A percentile compares a stretch with the other conserved stretches of the same genome.
phyloP scores from a whole-genome alignment of 2,888 invertebrate species.

The Eudemis profundana region DNA sequence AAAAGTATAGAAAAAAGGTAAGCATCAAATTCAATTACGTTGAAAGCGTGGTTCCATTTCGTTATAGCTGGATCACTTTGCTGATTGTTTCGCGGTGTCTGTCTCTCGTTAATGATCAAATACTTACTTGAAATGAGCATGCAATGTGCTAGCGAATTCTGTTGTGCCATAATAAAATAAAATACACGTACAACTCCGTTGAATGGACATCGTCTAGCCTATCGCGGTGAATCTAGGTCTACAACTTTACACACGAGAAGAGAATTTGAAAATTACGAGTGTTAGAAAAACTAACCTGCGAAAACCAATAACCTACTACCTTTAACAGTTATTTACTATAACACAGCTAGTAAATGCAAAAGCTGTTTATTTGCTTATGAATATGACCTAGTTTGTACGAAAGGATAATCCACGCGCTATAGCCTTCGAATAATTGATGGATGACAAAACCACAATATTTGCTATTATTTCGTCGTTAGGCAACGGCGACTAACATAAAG shows the following conservation, averaged over 20 bases:
- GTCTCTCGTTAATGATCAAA: slow-evolving; percentile 20
- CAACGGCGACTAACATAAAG: slow-evolving; percentile 25
- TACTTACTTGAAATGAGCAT: neutral
- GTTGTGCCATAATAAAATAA: no score
- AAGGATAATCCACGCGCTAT: slow-evolving; percentile 25
- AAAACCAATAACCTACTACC: no score
- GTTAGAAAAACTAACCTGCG: no score
- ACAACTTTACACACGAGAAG: no score
- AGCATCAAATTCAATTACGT: slow-evolving; percentile 45
- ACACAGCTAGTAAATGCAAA: no score
- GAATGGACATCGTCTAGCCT: no score
- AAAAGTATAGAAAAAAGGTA: slow-evolving; percentile 89
- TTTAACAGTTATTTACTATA: no score
- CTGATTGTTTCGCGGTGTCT: slow-evolving; percentile 30
- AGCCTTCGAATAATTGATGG: slow-evolving; percentile 41
- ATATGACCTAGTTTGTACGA: slow-evolving; percentile 14
- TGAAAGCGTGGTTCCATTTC: slow-evolving; percentile 22
- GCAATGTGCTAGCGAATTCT: neutral
- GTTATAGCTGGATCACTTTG: slow-evolving; percentile 22
- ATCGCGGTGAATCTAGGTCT: no score
- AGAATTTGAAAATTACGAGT: no score
- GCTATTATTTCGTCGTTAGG: slow-evolving; percentile 34
- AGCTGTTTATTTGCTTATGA: neutral
- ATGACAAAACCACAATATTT: slow-evolving; percentile 36
- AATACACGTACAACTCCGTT: no score